Evolutionary conservation across 2,888 invertebrate species (phyloP), one percentile per base, ranked within the genome.

Genomic region (Stomorhina lunata): DNA sequence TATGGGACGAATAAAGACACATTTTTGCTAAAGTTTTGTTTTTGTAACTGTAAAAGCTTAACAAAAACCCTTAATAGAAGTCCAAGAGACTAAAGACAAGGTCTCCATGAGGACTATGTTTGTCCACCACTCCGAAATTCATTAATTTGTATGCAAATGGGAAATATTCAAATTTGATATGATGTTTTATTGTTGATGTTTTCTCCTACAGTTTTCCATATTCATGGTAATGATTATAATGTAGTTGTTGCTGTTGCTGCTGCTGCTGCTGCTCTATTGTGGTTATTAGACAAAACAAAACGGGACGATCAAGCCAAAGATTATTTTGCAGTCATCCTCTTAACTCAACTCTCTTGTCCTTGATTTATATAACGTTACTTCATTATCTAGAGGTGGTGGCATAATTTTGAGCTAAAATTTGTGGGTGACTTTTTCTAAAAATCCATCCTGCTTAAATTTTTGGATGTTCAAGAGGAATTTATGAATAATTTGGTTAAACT

Each of bases 121-220:
- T 75, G 34, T 57, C 37, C 7, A 50, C 40, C 4, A 40, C 63
- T 80, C 29, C 48, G n/a, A 6, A 43, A 78, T 69, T 79, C 79
- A 82, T 79, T 79, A 75, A 75, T 71, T 79, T 73, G 65, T 82
- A 82, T 82, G 81, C 79, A 82, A 79, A 79, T 82, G 69, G 78
- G 75, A 79, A 61, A 71, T 79, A 82, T 82, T 82, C 81, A 82
- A 82, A 82, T 75, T 71, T 82, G 65, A 73, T 66, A 65, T 65
- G 43, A 72, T 53, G 55, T 79, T 72, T 61, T 73, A 53, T 25
- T 43, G 40, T 17, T 61, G 71, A 45, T 80, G 25, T 63, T 61
- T 68, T 61, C 25, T 50, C 2, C 20, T 25, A n/a, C n/a, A 27
- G 20, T 22, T 12, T 50, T 50, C 40, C 48, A 59, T 59, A 15